Conservation (phyloP, 1,140 invertebrate species). For the Brachionus rotundiformis region DNA sequence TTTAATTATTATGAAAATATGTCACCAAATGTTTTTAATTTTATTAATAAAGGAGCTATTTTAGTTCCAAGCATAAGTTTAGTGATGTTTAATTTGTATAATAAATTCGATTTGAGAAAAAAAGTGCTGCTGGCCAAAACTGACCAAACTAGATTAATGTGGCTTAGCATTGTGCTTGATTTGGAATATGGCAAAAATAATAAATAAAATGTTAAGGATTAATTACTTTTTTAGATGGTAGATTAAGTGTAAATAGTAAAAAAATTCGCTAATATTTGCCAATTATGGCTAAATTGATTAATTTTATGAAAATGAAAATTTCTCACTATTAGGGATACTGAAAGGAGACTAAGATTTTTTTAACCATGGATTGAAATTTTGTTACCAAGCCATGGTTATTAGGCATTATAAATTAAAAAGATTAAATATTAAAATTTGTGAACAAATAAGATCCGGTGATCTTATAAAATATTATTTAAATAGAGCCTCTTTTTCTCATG, state of each 20-base stretch:
- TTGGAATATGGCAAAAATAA: not conserved
- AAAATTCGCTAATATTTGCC: not conserved
- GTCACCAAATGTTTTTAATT: not conserved
- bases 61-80: not conserved
- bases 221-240: not conserved
- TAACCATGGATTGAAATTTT: too few species aligned
- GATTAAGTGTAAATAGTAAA: not conserved
- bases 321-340: too few species aligned
- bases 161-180: not conserved
- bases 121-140: not conserved
- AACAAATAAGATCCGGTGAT: not conserved
- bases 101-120: not conserved
- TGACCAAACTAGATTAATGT: not conserved
- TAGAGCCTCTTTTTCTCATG: not conserved
- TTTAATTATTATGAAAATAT: slow-evolving; percentile 42
- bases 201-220: too few species aligned
- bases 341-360: too few species aligned
- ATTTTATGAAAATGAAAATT: too few species aligned
- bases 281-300: too few species aligned
- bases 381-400: too few species aligned
- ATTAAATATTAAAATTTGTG: too few species aligned
- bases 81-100: slow-evolving; percentile 17
- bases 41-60: not conserved
- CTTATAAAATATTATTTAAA: not conserved
- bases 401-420: too few species aligned